Conservation (phyloP, 2,888 invertebrate species). For the Pachycephus smyrnensis region DNA sequence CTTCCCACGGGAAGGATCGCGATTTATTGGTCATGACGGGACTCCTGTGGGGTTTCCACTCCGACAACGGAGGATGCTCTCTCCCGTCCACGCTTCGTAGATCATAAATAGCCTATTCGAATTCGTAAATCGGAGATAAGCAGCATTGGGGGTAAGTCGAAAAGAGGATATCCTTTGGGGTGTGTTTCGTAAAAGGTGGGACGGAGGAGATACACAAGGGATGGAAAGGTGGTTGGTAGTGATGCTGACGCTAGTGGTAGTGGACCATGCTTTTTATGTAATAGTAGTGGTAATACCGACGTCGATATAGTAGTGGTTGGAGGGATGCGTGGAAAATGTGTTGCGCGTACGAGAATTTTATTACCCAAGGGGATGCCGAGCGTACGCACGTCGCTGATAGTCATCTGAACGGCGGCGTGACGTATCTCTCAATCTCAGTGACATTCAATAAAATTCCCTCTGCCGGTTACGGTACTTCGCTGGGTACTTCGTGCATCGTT, state of each 20-base stretch:
- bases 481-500: neutral
- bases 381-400: constrained; percentile 17
- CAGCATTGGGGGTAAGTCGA: constrained; percentile 15
- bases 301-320: neutral
- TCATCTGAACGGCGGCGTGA: constrained; percentile 4
- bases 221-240: neutral
- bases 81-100: constrained; percentile 17
- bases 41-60: constrained; percentile 15
- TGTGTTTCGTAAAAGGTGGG: neutral
- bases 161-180: neutral
- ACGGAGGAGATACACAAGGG: neutral
- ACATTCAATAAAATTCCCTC: neutral
- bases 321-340: constrained; percentile 24
- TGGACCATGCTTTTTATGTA: neutral
- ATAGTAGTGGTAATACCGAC: neutral
- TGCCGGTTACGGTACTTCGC: neutral
- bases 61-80: neutral
- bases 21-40: constrained; percentile 51
- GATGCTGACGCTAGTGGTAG: neutral
- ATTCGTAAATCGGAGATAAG: constrained; percentile 55
- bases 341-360: constrained; percentile 42
- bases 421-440: neutral
- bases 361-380: constrained; percentile 35
- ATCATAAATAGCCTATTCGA: constrained; percentile 58
- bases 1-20: constrained; percentile 47